Conservation (phyloP, 2,113 vertebrate genomes). For the Petroica traversi region DNA sequence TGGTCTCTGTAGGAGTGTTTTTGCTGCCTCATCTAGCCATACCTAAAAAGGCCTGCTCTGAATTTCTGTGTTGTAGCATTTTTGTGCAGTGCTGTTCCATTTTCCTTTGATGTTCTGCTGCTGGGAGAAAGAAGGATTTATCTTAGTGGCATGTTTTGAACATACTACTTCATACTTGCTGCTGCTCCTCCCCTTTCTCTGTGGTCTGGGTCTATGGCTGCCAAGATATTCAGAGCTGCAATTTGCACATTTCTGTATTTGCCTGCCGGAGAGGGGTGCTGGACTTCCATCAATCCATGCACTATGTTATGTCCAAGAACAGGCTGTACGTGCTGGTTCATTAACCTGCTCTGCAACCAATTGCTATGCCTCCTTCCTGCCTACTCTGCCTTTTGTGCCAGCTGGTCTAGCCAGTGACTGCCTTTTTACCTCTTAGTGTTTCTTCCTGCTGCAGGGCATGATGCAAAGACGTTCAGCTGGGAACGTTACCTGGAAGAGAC, state of each 20-base stretch:
- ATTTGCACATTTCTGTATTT: background rate
- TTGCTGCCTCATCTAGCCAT: background rate
- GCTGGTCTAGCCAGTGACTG: background rate
- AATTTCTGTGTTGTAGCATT: background rate
- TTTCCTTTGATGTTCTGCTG: background rate
- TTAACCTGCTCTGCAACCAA: background rate
- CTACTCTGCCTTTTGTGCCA: background rate
- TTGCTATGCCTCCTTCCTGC: background rate
- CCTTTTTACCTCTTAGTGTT: background rate
- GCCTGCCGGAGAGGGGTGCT: background rate
- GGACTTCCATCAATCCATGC: background rate
- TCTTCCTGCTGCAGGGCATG: slow-evolving; percentile 74
- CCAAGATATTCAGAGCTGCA: background rate
- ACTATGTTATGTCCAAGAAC: background rate
- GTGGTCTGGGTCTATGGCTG: background rate
- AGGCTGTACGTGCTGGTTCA: background rate
- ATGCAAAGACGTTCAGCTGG: slow-evolving; percentile 84
- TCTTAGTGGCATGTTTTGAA: background rate
- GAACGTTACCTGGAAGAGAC: slow-evolving; percentile 84
- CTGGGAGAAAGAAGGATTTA: background rate
- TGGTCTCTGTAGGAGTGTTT: background rate
- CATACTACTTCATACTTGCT: background rate
- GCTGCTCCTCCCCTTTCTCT: background rate
- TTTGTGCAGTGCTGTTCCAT: background rate
- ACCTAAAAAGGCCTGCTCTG: background rate